These are phyloP conservation scores for Alcedo quadribrachys DNA, from an alignment of 2,797 vertebrate species.

Conservation along the genomic window DNA sequence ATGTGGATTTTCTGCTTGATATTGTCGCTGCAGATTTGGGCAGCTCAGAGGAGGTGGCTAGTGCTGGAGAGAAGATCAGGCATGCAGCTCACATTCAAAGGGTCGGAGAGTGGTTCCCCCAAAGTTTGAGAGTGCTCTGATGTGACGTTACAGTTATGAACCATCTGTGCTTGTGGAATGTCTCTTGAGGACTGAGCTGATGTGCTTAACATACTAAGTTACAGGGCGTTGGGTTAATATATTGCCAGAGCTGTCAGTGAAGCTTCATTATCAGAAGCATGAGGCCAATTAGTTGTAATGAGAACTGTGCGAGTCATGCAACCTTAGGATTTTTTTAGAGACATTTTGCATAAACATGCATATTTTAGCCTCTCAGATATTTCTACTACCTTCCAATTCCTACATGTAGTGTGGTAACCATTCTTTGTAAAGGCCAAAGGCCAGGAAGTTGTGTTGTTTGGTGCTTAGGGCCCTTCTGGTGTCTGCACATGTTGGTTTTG, in stretches of 20 bases:
- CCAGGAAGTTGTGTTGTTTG: fast-evolving
- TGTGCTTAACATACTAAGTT: neutral
- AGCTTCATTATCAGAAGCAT: neutral
- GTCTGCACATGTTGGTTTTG: neutral
- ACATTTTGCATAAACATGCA: neutral
- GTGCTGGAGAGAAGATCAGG: neutral
- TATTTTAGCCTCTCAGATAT: neutral
- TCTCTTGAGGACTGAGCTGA: neutral
- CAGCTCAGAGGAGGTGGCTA: no score
- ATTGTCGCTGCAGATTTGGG: neutral
- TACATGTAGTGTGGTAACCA: fast-evolving
- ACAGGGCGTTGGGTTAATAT: neutral
- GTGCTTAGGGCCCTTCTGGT: neutral
- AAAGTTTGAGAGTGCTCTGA: neutral
- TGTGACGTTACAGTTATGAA: neutral
- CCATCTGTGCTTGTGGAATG: neutral
- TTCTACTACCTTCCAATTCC: neutral
- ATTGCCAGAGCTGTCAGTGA: neutral
- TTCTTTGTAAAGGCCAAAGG: neutral
- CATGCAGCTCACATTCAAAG: neutral
- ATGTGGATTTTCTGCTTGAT: neutral
- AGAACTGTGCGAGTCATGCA: neutral
- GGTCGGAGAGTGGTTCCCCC: neutral
- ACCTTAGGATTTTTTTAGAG: neutral
- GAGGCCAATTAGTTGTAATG: neutral